Percentiles rank a stretch among this genome's conserved stretches.
Evolutionary conservation across 1,140 invertebrate species (phyloP).

Genomic region (Microvelia longipes): DNA sequence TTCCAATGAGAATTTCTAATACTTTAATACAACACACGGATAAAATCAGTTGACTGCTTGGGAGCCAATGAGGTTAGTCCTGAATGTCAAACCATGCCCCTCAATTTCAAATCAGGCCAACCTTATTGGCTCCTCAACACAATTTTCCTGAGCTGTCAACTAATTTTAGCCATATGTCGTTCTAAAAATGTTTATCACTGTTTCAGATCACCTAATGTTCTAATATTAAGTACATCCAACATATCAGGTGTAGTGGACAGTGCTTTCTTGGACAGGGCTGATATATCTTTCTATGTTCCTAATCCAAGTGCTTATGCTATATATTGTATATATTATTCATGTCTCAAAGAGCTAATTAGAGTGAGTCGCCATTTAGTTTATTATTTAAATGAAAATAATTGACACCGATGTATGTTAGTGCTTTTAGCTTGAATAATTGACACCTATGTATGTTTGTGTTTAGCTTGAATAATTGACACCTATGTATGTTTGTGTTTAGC

Average conservation of each 20-base stretch:
- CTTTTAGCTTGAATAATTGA: conserved; percentile 9
- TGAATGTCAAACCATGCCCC: no score
- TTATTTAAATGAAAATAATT: conserved; percentile 6
- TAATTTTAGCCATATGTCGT: no score
- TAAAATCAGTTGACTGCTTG: no score
- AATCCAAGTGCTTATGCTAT: conserved; percentile 61
- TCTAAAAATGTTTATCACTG: no score
- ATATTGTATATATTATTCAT: conserved; percentile 63
- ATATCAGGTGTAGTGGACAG: conserved; percentile 81
- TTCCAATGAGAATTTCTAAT: no score
- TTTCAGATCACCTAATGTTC: conserved; percentile 71
- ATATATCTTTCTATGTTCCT: conserved; percentile 82
- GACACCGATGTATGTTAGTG: conserved; percentile 12
- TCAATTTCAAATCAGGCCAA: no score
- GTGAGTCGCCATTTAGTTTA: conserved; percentile 31
- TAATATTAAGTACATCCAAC: conserved; percentile 92
- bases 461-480: conserved; percentile 5
- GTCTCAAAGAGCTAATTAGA: conserved; percentile 62
- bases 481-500: conserved; percentile 3
- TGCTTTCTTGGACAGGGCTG: conserved; percentile 91
- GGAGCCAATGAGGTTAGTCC: no score
- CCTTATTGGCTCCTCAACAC: no score
- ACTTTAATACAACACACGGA: no score
- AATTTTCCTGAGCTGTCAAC: no score
- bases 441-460: conserved; percentile 18